phyloP scores from a whole-genome alignment of 1,140 invertebrate genomes.

The Penaeus indicus region DNA sequence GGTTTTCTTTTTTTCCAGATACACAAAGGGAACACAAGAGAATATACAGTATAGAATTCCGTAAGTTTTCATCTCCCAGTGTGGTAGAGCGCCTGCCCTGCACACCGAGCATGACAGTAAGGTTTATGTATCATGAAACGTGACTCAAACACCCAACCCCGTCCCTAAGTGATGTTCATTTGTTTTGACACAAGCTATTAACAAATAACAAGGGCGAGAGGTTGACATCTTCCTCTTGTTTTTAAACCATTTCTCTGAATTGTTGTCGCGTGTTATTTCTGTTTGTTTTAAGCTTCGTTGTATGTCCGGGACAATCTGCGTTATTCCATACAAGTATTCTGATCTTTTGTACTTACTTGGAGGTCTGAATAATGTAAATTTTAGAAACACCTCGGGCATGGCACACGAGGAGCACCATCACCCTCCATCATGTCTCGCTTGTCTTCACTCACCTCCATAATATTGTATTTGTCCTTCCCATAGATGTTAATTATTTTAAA shows the following conservation, averaged over 20 bases:
- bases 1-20: too few species aligned
- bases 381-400: conserved; percentile 18
- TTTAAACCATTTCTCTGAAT: conserved; percentile 17
- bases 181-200: conserved; percentile 64
- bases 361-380: conserved; percentile 23
- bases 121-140: conserved; percentile 59
- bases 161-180: conserved; percentile 53
- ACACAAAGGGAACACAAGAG: too few species aligned
- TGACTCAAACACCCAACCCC: conserved; percentile 52
- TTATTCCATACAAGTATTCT: background rate
- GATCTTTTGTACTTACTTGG: background rate
- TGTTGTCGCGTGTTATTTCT: background rate
- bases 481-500: too few species aligned
- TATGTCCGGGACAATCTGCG: too few species aligned
- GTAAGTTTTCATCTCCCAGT: too few species aligned
- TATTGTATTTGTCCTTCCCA: too few species aligned
- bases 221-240: conserved; percentile 57
- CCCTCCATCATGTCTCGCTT: background rate
- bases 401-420: conserved; percentile 3
- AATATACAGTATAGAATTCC: too few species aligned
- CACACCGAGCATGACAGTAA: conserved; percentile 38
- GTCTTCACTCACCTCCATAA: background rate
- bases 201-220: conserved; percentile 57
- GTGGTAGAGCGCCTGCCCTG: too few species aligned
- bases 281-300: background rate